Conservation (phyloP, 2,113 vertebrate genomes). For the Entelurus aequoreus region DNA sequence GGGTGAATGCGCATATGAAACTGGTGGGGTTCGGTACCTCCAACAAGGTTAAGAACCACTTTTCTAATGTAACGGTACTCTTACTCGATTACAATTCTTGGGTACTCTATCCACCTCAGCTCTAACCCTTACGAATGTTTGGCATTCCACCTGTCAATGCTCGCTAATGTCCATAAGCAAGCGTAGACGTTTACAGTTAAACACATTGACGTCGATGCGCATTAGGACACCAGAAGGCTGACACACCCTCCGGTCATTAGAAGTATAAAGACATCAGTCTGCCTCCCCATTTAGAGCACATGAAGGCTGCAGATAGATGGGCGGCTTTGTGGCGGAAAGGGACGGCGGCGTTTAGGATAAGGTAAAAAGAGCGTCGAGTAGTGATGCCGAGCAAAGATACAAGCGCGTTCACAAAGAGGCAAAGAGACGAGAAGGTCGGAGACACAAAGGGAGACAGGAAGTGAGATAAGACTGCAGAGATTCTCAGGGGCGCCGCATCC, state of each 20-base stretch:
- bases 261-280: constrained; percentile 60
- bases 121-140: background rate
- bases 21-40: too few relatives aligned
- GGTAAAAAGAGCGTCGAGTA: constrained; percentile 40
- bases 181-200: constrained; percentile 34
- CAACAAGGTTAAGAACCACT: too few relatives aligned
- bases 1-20: too few relatives aligned
- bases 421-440: constrained; percentile 59
- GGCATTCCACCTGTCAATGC: constrained; percentile 42
- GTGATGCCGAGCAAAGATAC: constrained; percentile 60
- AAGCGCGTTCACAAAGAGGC: constrained; percentile 40
- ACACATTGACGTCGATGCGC: constrained; percentile 20
- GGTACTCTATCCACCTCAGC: too few relatives aligned
- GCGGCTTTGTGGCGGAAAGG: constrained; percentile 7
- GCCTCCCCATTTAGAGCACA: constrained; percentile 42
- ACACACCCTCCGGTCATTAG: constrained; percentile 29
- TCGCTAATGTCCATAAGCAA: background rate
- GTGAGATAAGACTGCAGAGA: constrained; percentile 61
- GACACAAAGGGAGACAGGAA: constrained; percentile 47
- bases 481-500: constrained; percentile 46
- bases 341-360: constrained; percentile 17
- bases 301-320: constrained; percentile 43
- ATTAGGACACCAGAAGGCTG: constrained; percentile 34
- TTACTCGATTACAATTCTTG: too few relatives aligned
- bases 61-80: too few relatives aligned